Evolutionary conservation across 2,888 invertebrate species (phyloP), one percentile per base, ranked within the genome.

Genomic region (Perizoma affinitatum): DNA sequence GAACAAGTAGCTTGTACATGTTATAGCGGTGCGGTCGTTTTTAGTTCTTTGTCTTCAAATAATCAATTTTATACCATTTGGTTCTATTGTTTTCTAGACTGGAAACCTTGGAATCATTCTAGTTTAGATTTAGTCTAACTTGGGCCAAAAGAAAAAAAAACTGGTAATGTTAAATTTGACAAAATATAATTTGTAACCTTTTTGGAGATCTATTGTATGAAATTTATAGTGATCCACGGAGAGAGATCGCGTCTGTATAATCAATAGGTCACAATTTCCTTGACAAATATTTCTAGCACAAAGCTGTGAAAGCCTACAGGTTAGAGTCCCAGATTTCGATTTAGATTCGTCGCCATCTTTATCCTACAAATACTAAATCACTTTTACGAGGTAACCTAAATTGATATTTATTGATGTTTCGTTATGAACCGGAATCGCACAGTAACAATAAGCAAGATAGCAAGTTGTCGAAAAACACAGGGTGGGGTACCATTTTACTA

Each of bases 381-480:
- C 50, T 43, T 44, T 55, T 64, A 67, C 45, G 22, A 41, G 47
- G 57, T 51, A 54, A 64, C 67, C 65, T 45, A 62, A 69, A 70
- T 67, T 68, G 67, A 67, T 68, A 74, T 70, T 68, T 71, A 72
- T 73, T 61, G 65, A 61, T 38, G 42, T 43, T 58, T 54, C 48
- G 54, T 49, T 54, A 47, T 41, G 42, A 45, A 35, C 44, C 5
- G 42, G 10, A 9, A 38, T 38, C 42, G 6, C n/a, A 43, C 10
- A 43, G 22, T 45, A 45, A 42, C 10, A n/a, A n/a, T 42, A 5
- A 4, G 6, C 45, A 45, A 22, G 9, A 5, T 45, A 33, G 38
- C 38, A 38, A 38, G 4, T 1, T 6, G 38, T 38, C 22, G 38
- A 38, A 38, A 38, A 38, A 38, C 38, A 6, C 7, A 38, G 4